Percentiles rank a stretch among this genome's conserved stretches.
Evolutionary conservation across 2,113 vertebrate species (phyloP).

Genomic region (Mustela nigripes): DNA sequence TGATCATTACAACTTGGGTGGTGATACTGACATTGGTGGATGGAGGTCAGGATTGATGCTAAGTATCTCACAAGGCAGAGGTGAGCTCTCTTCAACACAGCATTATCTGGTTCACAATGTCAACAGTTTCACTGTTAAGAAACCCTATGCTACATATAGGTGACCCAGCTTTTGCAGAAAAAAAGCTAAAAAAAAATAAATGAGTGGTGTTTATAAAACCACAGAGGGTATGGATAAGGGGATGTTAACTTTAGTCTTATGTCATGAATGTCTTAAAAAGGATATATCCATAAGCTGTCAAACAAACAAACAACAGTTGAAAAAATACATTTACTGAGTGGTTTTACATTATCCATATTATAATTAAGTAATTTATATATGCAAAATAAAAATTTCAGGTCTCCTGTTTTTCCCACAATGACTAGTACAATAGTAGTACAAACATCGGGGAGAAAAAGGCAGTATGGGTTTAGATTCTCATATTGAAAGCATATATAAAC

Average conservation of each 20-base stretch:
- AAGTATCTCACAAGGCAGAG: background rate
- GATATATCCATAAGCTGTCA: background rate
- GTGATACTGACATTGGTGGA: background rate
- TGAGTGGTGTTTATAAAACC: background rate
- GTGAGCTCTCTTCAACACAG: background rate
- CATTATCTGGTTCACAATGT: background rate
- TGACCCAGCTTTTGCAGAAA: background rate
- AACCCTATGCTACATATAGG: background rate
- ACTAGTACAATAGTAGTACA: background rate
- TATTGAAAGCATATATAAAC: background rate
- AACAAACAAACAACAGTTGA: background rate
- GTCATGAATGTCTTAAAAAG: background rate
- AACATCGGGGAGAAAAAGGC: background rate
- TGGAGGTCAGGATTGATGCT: background rate
- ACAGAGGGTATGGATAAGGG: background rate
- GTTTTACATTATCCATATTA: background rate
- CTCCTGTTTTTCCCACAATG: background rate
- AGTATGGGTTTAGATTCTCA: background rate
- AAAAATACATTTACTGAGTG: background rate
- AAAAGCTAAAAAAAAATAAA: conserved; percentile 20
- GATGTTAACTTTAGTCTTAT: background rate
- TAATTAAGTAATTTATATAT: background rate
- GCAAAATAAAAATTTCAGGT: background rate
- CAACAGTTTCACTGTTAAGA: background rate
- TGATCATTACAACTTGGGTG: background rate